These are phyloP conservation scores for Melipona beecheii DNA, from an alignment of 2,888 invertebrate genomes.

Conservation along the genomic window DNA sequence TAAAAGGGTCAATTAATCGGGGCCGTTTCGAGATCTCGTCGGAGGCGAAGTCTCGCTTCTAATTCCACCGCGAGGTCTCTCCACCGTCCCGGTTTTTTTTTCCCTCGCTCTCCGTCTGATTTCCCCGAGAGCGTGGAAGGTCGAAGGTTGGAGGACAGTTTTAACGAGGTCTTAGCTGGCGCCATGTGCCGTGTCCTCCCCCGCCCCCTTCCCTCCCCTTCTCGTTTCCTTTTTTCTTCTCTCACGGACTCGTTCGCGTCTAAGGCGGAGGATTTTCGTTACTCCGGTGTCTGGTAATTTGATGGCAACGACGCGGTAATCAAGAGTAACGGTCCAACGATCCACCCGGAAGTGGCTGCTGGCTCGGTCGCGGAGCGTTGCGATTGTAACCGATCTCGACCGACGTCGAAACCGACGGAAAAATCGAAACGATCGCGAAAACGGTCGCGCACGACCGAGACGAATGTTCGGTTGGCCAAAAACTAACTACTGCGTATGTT, in stretches of 20 bases:
- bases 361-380: constrained; percentile 47
- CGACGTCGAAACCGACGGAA: neutral
- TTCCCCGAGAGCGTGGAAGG: constrained; percentile 39
- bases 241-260: constrained; percentile 10
- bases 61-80: constrained; percentile 13
- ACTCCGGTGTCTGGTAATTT: constrained; percentile 61
- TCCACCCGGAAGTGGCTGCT: constrained; percentile 55
- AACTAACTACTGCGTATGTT: neutral
- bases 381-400: neutral
- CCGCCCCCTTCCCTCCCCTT: too few relatives aligned
- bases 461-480: neutral
- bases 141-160: constrained; percentile 59
- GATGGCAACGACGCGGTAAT: constrained; percentile 69
- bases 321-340: constrained; percentile 62
- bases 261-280: constrained; percentile 54
- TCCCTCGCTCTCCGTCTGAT: constrained; percentile 12
- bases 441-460: neutral
- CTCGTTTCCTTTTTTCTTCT: constrained; percentile 21
- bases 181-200: constrained; percentile 1
- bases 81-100: constrained; percentile 31
- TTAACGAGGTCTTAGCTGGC: constrained; percentile 59
- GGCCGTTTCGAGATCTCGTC: constrained; percentile 37
- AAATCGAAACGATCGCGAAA: neutral
- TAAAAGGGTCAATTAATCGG: constrained; percentile 62
- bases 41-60: constrained; percentile 17